Conservation (phyloP, 2,888 invertebrate genomes). For the Orthonevra nobilis region DNA sequence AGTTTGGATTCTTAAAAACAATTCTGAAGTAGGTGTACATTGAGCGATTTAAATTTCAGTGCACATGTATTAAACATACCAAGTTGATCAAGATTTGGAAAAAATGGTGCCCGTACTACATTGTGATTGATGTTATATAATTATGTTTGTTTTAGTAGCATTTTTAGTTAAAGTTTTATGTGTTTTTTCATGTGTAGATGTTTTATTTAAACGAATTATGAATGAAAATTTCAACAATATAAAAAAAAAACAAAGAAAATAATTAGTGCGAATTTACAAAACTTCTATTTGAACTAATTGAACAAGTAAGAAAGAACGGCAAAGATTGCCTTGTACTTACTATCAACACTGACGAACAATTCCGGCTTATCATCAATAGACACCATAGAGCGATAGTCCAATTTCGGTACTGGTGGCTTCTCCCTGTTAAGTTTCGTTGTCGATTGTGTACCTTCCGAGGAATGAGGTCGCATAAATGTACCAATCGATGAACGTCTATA, state of each 20-base stretch:
- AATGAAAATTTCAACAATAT: slow-evolving; percentile 33
- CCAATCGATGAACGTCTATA: slow-evolving; percentile 91
- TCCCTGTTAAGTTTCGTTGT: slow-evolving; percentile 81
- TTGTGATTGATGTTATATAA: slow-evolving; percentile 56
- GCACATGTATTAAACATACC: slow-evolving; percentile 81
- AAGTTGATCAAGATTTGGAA: slow-evolving; percentile 83
- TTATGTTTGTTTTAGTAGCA: slow-evolving; percentile 22
- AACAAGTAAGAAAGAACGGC: background rate
- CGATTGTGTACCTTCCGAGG: slow-evolving; percentile 84
- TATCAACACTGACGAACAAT: slow-evolving; percentile 95
- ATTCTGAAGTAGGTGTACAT: slow-evolving; percentile 23
- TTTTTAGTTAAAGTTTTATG: slow-evolving; percentile 17
- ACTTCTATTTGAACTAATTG: slow-evolving; percentile 35
- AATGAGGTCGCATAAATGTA: slow-evolving; percentile 89
- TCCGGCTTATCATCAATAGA: slow-evolving; percentile 97
- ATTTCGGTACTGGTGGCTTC: slow-evolving; percentile 87
- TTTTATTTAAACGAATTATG: slow-evolving; percentile 38
- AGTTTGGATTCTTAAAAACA: slow-evolving; percentile 3
- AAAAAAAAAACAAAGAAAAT: slow-evolving; percentile 43
- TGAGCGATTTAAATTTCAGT: slow-evolving; percentile 30
- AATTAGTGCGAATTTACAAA: slow-evolving; percentile 43
- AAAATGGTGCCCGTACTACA: slow-evolving; percentile 83
- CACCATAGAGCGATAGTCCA: slow-evolving; percentile 95
- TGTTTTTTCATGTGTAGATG: slow-evolving; percentile 41
- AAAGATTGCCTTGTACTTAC: slow-evolving; percentile 84